These are phyloP conservation scores for Monoplex corrugatus DNA, from an alignment of 2,888 invertebrate species.

Conservation along the genomic window DNA sequence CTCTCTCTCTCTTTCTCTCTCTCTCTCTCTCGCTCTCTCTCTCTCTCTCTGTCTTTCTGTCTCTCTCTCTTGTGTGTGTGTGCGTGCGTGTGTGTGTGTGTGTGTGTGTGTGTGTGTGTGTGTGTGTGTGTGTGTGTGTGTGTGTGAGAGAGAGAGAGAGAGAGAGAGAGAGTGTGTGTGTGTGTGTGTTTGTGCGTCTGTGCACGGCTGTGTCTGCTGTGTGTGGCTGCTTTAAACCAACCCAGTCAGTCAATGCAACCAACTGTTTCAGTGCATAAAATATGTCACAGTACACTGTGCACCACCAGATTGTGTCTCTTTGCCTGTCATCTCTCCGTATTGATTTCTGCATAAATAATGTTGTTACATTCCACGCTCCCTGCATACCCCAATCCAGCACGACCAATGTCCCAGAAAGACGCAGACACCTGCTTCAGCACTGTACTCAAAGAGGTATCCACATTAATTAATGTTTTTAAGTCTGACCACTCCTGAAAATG, in stretches of 20 bases:
- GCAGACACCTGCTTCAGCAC: no score
- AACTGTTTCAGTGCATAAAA: neutral
- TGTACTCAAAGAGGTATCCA: conserved; percentile 3
- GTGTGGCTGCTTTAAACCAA: neutral
- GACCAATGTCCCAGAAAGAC: no score
- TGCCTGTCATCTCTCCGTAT: no score
- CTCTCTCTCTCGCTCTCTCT: no score
- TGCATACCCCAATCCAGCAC: neutral
- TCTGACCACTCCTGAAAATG: no score
- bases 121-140: conserved; percentile 4
- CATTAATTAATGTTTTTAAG: no score
- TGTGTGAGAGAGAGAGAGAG: neutral
- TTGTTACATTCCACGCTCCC: no score
- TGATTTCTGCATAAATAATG: no score
- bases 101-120: conserved; percentile 28
- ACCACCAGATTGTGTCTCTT: neutral
- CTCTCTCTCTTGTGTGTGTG: neutral
- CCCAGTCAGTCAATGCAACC: neutral
- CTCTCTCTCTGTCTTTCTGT: neutral
- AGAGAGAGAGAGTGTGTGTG: neutral
- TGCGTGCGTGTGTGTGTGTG: conserved; percentile 2
- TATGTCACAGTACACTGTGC: neutral
- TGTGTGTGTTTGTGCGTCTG: neutral
- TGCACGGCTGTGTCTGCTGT: neutral
- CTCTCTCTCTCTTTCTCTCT: neutral